Evolutionary conservation across 30 jellyfish, hydroid and myxozoan genomes (phyloP), one percentile per base, ranked within the genome.

Genomic region (Pelagia noctiluca): DNA sequence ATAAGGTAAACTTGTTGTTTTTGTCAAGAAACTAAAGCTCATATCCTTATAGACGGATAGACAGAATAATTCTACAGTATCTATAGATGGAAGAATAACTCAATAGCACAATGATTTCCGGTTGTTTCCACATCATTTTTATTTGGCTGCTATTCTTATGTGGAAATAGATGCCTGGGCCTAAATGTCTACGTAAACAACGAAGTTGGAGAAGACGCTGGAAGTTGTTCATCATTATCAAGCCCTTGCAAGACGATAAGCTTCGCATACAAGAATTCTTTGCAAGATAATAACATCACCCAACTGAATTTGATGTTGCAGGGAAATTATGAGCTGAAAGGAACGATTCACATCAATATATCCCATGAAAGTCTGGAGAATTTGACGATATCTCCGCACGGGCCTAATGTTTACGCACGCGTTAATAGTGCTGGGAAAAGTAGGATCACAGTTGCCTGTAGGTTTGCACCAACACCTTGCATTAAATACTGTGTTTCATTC

Each of bases 241-340:
- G 5, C 24, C 90, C 90, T 2, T 80, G 90, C 67, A 30, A 49
- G 25, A 80, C 84, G 18, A 3, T 80, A 32, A 34, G 54, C 21
- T 67, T 19, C 36, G 90, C 68, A 1, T 80, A 64, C 52, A 50
- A 31, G 11, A 65, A 65, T 48, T 83, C 90, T 7, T 5, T 66
- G 49, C 19, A 65, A 36, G 54, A 67, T 46, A 37, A 31, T 0
- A 48, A 19, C 2, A 5, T 66, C 3, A 19, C 68, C 1, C 57
- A 12, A 13, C 38, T 80, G 10, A 50, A 80, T 30, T 42, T 80
- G 19, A 34, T 65, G 1, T 19, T 80, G 36, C 54, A 19, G 25
- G 90, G 84, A 49, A 30, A 36, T 1, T 80, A 66, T 34, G 8
- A 33, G 3, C 12, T 80, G 71, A 37, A 66, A 28, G 60, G 71